These are phyloP conservation scores for Leptopterna dolabrata DNA, from an alignment of 2,888 invertebrate genomes.

Conservation along the genomic window DNA sequence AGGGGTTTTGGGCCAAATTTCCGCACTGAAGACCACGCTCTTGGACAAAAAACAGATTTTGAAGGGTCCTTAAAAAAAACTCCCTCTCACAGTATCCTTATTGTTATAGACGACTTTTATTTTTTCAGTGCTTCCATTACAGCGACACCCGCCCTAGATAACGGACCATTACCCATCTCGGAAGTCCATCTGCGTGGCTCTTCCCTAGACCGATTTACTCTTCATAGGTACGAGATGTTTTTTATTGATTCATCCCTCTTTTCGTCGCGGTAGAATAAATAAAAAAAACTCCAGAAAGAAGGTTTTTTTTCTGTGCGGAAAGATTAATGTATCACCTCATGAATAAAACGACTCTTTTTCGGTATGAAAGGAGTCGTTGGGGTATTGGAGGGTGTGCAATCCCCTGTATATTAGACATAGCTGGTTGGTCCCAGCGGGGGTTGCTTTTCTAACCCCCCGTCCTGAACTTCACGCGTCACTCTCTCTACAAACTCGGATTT, in stretches of 20 bases:
- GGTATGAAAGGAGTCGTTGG: not conserved
- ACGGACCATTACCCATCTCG: conserved; percentile 39
- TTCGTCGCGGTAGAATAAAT: not conserved
- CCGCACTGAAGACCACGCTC: too few relatives aligned
- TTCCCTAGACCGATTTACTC: not conserved
- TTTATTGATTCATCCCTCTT: conserved; percentile 46
- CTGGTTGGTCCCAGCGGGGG: conserved; percentile 20
- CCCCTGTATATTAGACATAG: conserved; percentile 14
- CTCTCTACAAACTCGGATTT: conserved; percentile 2
- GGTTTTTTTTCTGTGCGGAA: conserved; percentile 6
- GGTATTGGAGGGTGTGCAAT: conserved; percentile 20
- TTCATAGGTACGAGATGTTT: conserved; percentile 25
- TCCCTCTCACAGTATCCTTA: too few relatives aligned
- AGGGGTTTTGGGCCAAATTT: too few relatives aligned
- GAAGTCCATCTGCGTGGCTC: conserved; percentile 42
- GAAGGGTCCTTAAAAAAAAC: too few relatives aligned
- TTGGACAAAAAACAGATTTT: too few relatives aligned
- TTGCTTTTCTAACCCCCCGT: not conserved
- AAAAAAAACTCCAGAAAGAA: not conserved
- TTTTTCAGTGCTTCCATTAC: not conserved
- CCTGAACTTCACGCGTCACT: conserved; percentile 9
- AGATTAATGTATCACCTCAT: conserved; percentile 51
- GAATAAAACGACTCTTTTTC: conserved; percentile 45
- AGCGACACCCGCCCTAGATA: not conserved
- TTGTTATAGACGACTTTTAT: not conserved